A percentile compares a stretch with the other conserved stretches of the same genome.
These are phyloP conservation scores for Parthenolecanium corni DNA, from an alignment of 2,888 invertebrate genomes.

Conservation along the genomic window DNA sequence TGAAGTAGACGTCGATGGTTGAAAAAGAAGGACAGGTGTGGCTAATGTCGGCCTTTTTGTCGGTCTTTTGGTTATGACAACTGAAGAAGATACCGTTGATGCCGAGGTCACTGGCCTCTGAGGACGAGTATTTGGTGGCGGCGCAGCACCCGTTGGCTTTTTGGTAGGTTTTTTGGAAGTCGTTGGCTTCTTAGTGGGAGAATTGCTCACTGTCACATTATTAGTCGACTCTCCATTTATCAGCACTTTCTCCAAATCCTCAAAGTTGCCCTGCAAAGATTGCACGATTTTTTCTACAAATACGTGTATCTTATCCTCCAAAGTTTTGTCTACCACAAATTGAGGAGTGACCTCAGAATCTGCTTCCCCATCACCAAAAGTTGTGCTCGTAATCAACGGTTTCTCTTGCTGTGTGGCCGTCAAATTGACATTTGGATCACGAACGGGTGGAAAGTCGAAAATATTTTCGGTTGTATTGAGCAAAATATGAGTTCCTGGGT, in stretches of 20 bases:
- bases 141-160: constrained; percentile 33
- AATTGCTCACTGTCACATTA: constrained; percentile 35
- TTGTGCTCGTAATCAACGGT: constrained; percentile 32
- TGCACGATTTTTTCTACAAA: constrained; percentile 75
- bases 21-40: constrained; percentile 31
- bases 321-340: constrained; percentile 65
- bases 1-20: constrained; percentile 27
- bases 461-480: constrained; percentile 45
- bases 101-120: constrained; percentile 13
- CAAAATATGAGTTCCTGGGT: not conserved
- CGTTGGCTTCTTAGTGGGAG: constrained; percentile 31
- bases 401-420: constrained; percentile 45
- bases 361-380: constrained; percentile 44
- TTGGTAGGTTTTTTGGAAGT: constrained; percentile 36
- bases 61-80: constrained; percentile 19
- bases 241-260: constrained; percentile 66
- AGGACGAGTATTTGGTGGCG: constrained; percentile 31
- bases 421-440: constrained; percentile 69
- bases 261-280: constrained; percentile 70
- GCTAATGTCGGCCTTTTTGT: constrained; percentile 29
- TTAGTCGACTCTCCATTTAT: constrained; percentile 41
- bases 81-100: constrained; percentile 2
- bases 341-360: constrained; percentile 63
- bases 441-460: constrained; percentile 72
- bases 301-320: constrained; percentile 66